Evolutionary conservation across 2,888 invertebrate species (phyloP).

Genomic region (Leptogaster cylindrica): DNA sequence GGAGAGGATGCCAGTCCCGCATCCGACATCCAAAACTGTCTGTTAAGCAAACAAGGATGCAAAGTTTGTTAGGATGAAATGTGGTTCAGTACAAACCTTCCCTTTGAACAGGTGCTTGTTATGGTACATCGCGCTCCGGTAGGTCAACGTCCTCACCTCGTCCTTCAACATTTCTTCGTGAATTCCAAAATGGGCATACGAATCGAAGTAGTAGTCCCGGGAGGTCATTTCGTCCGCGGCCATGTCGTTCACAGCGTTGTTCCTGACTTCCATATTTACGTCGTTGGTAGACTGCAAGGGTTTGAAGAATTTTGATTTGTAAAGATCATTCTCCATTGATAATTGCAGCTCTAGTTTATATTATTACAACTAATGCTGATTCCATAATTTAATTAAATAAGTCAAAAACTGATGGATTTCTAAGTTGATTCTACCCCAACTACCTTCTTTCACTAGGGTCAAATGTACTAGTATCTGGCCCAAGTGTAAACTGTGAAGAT

Average conservation of each 20-base stretch:
- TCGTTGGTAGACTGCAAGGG: conserved; percentile 28
- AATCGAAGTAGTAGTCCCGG: conserved; percentile 99
- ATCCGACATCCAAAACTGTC: conserved; percentile 95
- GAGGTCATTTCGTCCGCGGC: conserved; percentile 95
- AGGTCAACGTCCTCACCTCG: conserved; percentile 97
- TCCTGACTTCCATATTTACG: conserved; percentile 38
- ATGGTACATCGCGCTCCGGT: conserved; percentile 98
- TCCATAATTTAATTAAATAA: no score
- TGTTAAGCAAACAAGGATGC: conserved; percentile 52
- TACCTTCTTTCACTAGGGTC: no score
- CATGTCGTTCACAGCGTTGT: conserved; percentile 31
- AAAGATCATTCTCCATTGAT: no score
- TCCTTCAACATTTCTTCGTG: conserved; percentile 99
- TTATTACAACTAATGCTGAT: no score
- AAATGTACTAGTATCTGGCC: no score
- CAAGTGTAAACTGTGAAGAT: no score
- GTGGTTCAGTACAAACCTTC: conserved; percentile 64
- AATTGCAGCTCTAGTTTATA: no score
- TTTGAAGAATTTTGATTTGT: background rate
- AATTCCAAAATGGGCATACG: conserved; percentile 99
- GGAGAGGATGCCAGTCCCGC: conserved; percentile 97
- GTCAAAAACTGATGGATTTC: no score
- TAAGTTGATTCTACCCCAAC: no score
- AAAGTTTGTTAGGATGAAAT: background rate
- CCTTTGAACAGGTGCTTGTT: conserved; percentile 97